These are phyloP conservation scores for Drosophila ezoana DNA, from an alignment of 2,888 invertebrate genomes.

Conservation along the genomic window DNA sequence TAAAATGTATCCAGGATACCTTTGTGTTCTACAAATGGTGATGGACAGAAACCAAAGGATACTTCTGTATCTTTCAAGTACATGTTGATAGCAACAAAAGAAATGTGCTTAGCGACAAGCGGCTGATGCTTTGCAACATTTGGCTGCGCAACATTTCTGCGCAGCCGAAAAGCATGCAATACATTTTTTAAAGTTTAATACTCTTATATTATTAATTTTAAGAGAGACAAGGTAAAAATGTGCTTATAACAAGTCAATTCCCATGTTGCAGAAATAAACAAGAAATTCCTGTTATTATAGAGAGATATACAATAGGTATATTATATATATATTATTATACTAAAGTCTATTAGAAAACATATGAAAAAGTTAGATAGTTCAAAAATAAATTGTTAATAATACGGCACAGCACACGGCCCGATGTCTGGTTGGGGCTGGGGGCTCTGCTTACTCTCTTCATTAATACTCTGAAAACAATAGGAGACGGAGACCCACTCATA, in stretches of 20 bases:
- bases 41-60: no score
- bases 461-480: neutral
- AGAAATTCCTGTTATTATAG: no score
- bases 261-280: no score
- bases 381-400: conserved; percentile 64
- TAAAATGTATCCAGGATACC: no score
- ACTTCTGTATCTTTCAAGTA: no score
- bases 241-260: neutral
- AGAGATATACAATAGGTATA: neutral
- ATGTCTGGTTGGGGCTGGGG: conserved; percentile 3
- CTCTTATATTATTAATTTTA: neutral
- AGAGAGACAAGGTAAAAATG: neutral
- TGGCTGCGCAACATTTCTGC: neutral
- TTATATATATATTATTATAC: conserved; percentile 15
- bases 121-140: conserved; percentile 7
- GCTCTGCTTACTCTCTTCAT: conserved; percentile 11
- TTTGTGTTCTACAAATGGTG: no score
- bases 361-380: conserved; percentile 49
- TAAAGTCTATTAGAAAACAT: conserved; percentile 42
- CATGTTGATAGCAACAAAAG: neutral
- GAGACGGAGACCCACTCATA: conserved; percentile 6
- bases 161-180: conserved; percentile 37
- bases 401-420: conserved; percentile 49
- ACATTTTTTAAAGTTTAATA: neutral
- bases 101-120: conserved; percentile 9